Percentiles rank a stretch among this genome's conserved stretches.
Evolutionary conservation across 2,888 invertebrate species (phyloP).

Genomic region (Siphonodentalium dalli): DNA sequence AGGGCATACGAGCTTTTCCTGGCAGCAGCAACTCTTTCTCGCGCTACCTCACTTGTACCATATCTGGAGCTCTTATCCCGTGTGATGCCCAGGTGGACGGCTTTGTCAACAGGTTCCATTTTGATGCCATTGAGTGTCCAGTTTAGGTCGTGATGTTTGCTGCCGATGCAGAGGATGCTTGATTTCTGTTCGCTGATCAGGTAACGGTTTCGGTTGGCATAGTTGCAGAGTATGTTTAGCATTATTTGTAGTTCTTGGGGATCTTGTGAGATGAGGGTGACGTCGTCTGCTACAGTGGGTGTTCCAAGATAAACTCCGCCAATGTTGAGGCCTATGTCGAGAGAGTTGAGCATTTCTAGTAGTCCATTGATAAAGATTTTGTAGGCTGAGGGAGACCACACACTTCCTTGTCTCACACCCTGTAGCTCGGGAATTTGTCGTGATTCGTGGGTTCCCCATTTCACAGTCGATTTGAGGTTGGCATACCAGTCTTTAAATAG

Average conservation of each 20-base stretch:
- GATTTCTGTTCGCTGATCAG: not conserved
- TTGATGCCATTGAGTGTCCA: too few relatives aligned
- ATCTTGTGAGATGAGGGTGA: not conserved
- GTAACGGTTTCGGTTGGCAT: not conserved
- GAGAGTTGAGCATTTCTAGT: not conserved
- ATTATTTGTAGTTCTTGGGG: not conserved
- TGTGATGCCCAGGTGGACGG: not conserved
- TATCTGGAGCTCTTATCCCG: not conserved
- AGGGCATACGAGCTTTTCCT: not conserved
- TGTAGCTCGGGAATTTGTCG: not conserved
- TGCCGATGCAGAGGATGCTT: too few relatives aligned
- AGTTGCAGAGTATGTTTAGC: not conserved
- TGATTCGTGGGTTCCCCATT: slow-evolving; percentile 1
- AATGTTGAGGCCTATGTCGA: not conserved
- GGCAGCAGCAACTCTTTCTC: not conserved
- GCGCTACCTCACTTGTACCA: not conserved
- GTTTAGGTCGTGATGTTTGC: too few relatives aligned
- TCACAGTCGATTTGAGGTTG: not conserved
- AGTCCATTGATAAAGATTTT: slow-evolving; percentile 8
- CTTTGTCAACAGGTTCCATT: too few relatives aligned
- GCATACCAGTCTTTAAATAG: slow-evolving; percentile 3
- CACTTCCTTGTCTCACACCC: slow-evolving; percentile 2
- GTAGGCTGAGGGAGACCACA: slow-evolving; percentile 2
- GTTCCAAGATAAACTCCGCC: not conserved
- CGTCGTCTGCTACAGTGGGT: slow-evolving; percentile 3